Base-by-base conservation (phyloP, 2,797 vertebrate species). In the Poeciliopsis paucimaculata region DNA sequence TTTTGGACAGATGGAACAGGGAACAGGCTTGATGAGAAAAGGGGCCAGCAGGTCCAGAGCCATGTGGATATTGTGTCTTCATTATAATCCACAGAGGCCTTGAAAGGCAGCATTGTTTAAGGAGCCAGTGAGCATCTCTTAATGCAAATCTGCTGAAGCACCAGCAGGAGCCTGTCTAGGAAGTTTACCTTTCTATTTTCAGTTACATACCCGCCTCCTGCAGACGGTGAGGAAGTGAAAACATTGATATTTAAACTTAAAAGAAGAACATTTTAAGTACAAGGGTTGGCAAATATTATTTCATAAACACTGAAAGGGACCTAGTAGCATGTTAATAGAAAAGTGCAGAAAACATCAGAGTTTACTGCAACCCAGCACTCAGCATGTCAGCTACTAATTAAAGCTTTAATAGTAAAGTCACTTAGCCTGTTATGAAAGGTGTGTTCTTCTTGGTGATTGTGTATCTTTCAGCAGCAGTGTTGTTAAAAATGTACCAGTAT, bases 1-100 rank as follows among this genome's bases (percentile, higher is more conserved):
- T 82, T 72, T 79, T 70, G 84, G 68, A 41, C 28, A 10, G 73
- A 77, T 82, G 60, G 75, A 88, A 77, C 81, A 78, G 77, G 72
- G 75, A 88, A 77, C 81, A 78, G 77, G 72, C 49, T 68, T 82
- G 87, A 90, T 91, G 86, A 90, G 84, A 84, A 82, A 85, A 39
- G 71, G 57, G 82, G 82, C 84, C 86, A 86, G 83, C 72, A 82
- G 91, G 84, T 82, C 78, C 80, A n/a, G 39, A 75, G 83, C 77
- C 13, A 18, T 83, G 77, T 86, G 80, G 86, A 90, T 91, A 91
- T 89, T 91, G 86, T 91, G 88, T 94, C 93, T 95, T 94, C 93
- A 94, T 95, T 93, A 93, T 90, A 89, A 82, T 87, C 86, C 78
- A 80, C 88, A 84, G 76, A 73, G 77, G 75, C 77, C 86, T 90